Percentiles rank a stretch among this genome's conserved stretches.
These are phyloP conservation scores for Lota lota DNA, from an alignment of 2,113 vertebrate species.

Conservation along the genomic window DNA sequence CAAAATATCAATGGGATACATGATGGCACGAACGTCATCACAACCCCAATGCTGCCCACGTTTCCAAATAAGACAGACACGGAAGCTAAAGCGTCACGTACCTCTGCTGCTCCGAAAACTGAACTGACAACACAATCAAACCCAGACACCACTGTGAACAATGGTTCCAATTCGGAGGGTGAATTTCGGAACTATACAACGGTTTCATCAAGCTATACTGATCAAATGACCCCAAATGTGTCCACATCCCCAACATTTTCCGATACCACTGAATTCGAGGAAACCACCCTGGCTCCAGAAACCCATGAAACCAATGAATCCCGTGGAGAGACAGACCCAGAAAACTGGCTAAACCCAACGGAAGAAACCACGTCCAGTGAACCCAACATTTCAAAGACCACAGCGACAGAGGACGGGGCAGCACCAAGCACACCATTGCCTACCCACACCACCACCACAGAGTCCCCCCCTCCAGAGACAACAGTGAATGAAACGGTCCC, in stretches of 20 bases:
- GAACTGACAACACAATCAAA: background rate
- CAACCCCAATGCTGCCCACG: background rate
- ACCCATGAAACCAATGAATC: background rate
- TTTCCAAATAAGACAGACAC: background rate
- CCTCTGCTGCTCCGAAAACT: background rate
- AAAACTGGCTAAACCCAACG: background rate
- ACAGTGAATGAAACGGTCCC: background rate
- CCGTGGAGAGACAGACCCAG: background rate
- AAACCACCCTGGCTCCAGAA: conserved; percentile 15
- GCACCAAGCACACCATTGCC: conserved; percentile 8
- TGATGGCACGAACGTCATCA: background rate
- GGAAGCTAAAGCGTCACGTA: background rate
- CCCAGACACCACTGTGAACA: conserved; percentile 13
- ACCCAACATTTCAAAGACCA: background rate
- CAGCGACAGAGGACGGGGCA: background rate
- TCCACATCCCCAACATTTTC: conserved; percentile 3
- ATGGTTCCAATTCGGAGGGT: conserved; percentile 17
- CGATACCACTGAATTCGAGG: conserved; percentile 19
- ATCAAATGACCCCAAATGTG: background rate
- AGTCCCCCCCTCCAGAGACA: background rate
- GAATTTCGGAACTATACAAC: conserved; percentile 4
- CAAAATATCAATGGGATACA: background rate
- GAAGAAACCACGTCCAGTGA: background rate
- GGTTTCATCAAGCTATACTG: background rate
- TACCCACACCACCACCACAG: background rate